Conservation (phyloP, 2,113 vertebrate genomes). For the Alces alces region DNA sequence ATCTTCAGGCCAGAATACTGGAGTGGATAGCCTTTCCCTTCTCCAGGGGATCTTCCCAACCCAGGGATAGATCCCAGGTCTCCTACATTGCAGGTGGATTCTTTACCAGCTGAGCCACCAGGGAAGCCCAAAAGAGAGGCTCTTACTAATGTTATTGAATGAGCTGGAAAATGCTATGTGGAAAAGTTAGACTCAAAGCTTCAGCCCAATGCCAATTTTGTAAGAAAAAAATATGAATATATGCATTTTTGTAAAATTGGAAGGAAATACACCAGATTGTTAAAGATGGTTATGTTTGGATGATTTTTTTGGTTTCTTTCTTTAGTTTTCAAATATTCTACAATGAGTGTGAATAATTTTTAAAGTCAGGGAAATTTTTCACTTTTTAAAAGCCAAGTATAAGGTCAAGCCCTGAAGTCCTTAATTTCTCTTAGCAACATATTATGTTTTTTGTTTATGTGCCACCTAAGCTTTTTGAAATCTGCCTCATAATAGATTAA, state of each 20-base stretch:
- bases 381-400: conserved; percentile 22
- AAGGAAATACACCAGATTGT: conserved; percentile 56
- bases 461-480: neutral
- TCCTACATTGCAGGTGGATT: neutral
- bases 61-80: neutral
- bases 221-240: conserved; percentile 44
- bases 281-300: conserved; percentile 45
- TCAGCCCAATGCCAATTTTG: conserved; percentile 1
- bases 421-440: conserved; percentile 15
- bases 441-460: neutral
- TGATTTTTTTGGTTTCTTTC: conserved; percentile 34
- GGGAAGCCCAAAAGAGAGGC: neutral
- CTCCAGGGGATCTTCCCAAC: neutral
- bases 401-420: neutral
- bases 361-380: conserved; percentile 22
- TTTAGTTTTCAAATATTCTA: conserved; percentile 69
- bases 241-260: conserved; percentile 35
- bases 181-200: neutral
- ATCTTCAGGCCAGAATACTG: neutral
- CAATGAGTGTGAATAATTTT: conserved; percentile 49
- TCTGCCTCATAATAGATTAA: neutral
- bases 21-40: neutral
- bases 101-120: neutral
- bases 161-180: neutral
- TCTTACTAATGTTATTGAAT: neutral